A percentile compares a stretch with the other conserved stretches of the same genome.
Conservation (phyloP, 2,113 vertebrate species). For the Callipepla californica region DNA sequence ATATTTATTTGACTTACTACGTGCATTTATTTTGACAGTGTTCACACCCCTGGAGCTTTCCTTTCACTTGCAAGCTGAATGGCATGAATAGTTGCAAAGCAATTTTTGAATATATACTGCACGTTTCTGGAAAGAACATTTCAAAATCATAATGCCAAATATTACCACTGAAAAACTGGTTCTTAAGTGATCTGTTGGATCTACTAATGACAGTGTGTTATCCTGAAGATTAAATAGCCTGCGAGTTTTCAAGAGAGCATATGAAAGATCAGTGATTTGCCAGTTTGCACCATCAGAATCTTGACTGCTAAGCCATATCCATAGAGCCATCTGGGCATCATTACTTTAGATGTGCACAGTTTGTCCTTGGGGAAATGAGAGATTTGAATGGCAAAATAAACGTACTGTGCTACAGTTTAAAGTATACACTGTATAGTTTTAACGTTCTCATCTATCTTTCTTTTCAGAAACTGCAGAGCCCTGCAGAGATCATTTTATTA, state of each 20-base stretch:
- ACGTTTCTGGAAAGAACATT: not conserved
- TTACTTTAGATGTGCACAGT: constrained; percentile 37
- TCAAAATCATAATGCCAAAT: not conserved
- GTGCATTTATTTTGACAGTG: not conserved
- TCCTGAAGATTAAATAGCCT: not conserved
- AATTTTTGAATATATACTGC: not conserved
- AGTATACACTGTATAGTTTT: not conserved
- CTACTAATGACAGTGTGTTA: not conserved
- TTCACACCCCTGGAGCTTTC: not conserved
- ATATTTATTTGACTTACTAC: constrained; percentile 31
- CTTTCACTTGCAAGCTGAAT: not conserved
- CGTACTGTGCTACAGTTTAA: constrained; percentile 7
- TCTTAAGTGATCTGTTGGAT: not conserved
- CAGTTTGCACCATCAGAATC: not conserved
- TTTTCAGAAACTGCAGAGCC: not conserved
- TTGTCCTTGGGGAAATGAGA: constrained; percentile 44
- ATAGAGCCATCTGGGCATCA: constrained; percentile 34
- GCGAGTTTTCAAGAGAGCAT: not conserved
- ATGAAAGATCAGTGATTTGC: not conserved
- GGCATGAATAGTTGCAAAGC: not conserved
- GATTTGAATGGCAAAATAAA: constrained; percentile 54
- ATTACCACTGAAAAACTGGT: not conserved
- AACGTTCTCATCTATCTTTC: not conserved
- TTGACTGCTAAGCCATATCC: constrained; percentile 24
- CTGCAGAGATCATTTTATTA: not conserved